Percentiles rank a stretch among this genome's conserved stretches.
Conservation (phyloP, 1,140 invertebrate genomes). For the Formica selysi region DNA sequence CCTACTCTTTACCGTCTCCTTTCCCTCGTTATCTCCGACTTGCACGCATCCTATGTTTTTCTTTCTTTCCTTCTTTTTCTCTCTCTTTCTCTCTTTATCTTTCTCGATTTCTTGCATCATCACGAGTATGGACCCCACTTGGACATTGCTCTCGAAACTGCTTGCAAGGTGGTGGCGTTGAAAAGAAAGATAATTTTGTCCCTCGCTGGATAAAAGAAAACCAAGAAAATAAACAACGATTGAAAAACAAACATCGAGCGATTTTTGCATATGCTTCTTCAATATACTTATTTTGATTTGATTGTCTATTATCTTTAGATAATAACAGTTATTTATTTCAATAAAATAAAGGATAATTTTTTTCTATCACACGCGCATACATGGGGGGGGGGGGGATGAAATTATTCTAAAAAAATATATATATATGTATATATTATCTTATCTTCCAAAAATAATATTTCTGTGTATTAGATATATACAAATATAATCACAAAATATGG, state of each 20-base stretch:
- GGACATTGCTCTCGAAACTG: conserved; percentile 71
- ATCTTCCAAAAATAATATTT: background rate
- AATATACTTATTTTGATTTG: background rate
- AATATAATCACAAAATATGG: background rate
- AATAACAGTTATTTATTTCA: background rate
- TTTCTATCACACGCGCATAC: background rate
- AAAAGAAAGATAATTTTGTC: conserved; percentile 64
- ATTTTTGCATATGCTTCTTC: background rate
- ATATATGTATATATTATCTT: too few relatives aligned
- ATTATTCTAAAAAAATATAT: too few relatives aligned
- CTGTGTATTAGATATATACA: background rate
- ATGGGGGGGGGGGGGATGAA: too few relatives aligned
- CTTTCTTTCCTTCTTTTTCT: conserved; percentile 49
- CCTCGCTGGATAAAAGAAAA: conserved; percentile 51
- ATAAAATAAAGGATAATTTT: conserved; percentile 1
- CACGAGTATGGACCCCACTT: conserved; percentile 41
- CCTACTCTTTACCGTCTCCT: conserved; percentile 49
- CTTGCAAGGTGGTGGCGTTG: conserved; percentile 59
- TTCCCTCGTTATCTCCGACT: conserved; percentile 46
- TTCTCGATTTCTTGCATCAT: conserved; percentile 57
- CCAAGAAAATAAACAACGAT: conserved; percentile 15
- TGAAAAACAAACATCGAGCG: conserved; percentile 18
- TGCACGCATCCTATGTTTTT: conserved; percentile 55
- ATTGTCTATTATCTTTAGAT: conserved; percentile 8
- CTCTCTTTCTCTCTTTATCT: conserved; percentile 40